Evolutionary conservation across 2,888 invertebrate genomes (phyloP).

Genomic region (Drosophila rubida): DNA sequence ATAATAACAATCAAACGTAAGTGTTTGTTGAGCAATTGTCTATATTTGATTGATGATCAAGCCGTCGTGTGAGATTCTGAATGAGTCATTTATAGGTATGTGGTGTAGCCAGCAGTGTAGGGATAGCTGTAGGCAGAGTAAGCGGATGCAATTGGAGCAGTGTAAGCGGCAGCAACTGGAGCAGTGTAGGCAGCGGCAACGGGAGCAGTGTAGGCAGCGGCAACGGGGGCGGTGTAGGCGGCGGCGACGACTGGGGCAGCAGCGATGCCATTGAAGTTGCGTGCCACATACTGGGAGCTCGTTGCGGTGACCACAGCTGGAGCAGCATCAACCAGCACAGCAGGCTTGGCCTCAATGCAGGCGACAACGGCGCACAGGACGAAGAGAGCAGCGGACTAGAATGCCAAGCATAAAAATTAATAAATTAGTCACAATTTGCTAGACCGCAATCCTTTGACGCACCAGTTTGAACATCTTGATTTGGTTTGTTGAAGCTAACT

Average conservation of each 20-base stretch:
- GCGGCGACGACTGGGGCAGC: constrained; percentile 82
- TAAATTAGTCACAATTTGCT: background rate
- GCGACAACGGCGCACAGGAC: constrained; percentile 81
- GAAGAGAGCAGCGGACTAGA: constrained; percentile 84
- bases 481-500: constrained; percentile 54
- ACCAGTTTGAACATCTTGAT: constrained; percentile 82
- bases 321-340: constrained; percentile 70
- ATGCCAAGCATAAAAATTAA: background rate
- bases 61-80: background rate
- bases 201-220: constrained; percentile 70
- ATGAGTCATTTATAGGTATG: constrained; percentile 38
- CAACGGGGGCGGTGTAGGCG: constrained; percentile 60
- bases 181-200: constrained; percentile 72
- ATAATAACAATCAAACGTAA: no score
- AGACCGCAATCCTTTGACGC: background rate
- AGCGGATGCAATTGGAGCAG: constrained; percentile 72
- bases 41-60: constrained; percentile 17
- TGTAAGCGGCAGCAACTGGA: constrained; percentile 60
- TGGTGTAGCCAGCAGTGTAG: constrained; percentile 62
- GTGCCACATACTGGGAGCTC: constrained; percentile 87
- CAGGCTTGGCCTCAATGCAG: constrained; percentile 86
- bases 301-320: constrained; percentile 86
- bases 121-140: constrained; percentile 44
- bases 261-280: constrained; percentile 87
- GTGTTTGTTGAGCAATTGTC: constrained; percentile 16